phyloP scores from a whole-genome alignment of 64 coral and sea anemone genomes.

The Anthopleura sola region DNA sequence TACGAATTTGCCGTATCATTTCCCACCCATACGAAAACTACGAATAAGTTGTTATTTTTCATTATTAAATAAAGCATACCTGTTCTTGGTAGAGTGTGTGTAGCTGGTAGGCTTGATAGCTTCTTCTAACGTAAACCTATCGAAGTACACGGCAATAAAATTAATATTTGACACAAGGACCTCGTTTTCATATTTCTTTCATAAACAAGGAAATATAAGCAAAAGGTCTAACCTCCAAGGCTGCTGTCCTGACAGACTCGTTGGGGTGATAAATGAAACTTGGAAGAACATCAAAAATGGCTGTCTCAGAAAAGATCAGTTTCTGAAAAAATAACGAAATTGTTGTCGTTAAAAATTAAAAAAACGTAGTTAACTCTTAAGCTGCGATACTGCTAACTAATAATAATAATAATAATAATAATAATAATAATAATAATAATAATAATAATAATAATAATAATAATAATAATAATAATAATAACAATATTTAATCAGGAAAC shows the following conservation, averaged over 20 bases:
- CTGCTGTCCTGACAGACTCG: slow-evolving; percentile 84
- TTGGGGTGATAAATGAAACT: slow-evolving; percentile 89
- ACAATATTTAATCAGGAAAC: too few relatives aligned
- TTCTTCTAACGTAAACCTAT: slow-evolving; percentile 89
- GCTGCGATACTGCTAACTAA: too few relatives aligned
- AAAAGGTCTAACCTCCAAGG: slow-evolving; percentile 66
- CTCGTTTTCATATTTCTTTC: not conserved
- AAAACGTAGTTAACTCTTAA: too few relatives aligned
- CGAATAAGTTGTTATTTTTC: too few relatives aligned
- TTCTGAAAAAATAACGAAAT: slow-evolving; percentile 60
- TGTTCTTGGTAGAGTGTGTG: slow-evolving; percentile 93
- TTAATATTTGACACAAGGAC: not conserved
- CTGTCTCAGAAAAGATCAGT: slow-evolving; percentile 90
- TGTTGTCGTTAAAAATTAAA: too few relatives aligned
- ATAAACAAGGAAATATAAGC: not conserved
- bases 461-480: too few relatives aligned
- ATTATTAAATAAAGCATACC: slow-evolving; percentile 20
- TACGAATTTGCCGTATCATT: too few relatives aligned
- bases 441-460: too few relatives aligned
- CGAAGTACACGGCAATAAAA: not conserved
- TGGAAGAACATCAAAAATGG: slow-evolving; percentile 94
- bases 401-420: too few relatives aligned
- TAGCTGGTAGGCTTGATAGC: slow-evolving; percentile 94
- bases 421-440: too few relatives aligned
- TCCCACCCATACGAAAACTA: too few relatives aligned